Base-by-base conservation (phyloP, 2,888 invertebrate genomes). In the Podotricha telesiphe region DNA sequence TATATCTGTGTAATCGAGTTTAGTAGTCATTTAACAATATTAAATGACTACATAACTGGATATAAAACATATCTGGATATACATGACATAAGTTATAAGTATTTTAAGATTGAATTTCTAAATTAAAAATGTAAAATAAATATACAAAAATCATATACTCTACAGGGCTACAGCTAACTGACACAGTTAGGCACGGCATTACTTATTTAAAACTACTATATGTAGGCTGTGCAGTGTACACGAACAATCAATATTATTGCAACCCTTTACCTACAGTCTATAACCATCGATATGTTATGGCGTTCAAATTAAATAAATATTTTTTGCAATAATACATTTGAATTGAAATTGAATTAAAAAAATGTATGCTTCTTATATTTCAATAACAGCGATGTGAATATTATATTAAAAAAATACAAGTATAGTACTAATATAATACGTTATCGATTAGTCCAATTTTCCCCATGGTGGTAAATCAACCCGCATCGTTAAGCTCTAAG, bases 181-280 rank as follows among this genome's bases (percentile, higher is more conserved):
- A 50, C 47, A 59, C 37, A 48, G 40, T 17, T 42, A 20, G 19
- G 45, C 17, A 6, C 22, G 10, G 6, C 37, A 62, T 67, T 47
- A 67, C n/a, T 72, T 67, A 72, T 72, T 72, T 65, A 72, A 70
- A 70, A 48, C 70, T 59, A 20, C 58, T 15, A 50, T 22, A 15
- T 45, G 22, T 59, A 17, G 34, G 64, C 67, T 78, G 78, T 42
- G 42, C 11, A 13, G 11, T 13, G 42, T 75, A 76, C 4, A 58
- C 8, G 71, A 50, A 70, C 73, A 82, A 82, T 85, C 86, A 78
- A 85, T 85, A 84, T 74, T 40, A 71, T 70, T 80, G 81, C 82
- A 82, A 55, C 61, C 22, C 55, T 40, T 17, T 28, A 51, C 20
- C 2, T n/a, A n/a, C 17, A n/a, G n/a, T n/a, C n/a, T n/a, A n/a